These are phyloP conservation scores for Furcifer pardalis DNA, from an alignment of 2,797 vertebrate genomes.

Conservation along the genomic window DNA sequence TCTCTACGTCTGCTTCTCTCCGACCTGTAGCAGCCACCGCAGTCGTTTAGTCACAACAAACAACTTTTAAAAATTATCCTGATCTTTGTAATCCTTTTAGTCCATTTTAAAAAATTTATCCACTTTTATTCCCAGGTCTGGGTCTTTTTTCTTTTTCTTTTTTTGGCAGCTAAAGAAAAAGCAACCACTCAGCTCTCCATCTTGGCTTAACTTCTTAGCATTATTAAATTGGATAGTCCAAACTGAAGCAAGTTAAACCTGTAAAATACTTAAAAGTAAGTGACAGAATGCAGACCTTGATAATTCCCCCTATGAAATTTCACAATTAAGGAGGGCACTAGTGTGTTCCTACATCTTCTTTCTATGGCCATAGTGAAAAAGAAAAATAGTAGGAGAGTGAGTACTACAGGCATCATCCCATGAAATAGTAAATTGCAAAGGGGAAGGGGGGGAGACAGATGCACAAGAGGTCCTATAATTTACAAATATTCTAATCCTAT, in stretches of 20 bases:
- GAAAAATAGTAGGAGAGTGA: neutral
- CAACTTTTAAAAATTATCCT: too few species aligned
- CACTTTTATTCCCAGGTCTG: too few species aligned
- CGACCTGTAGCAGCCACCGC: too few species aligned
- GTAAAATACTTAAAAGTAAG: slow-evolving; percentile 1
- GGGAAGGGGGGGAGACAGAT: neutral
- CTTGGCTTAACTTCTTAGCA: neutral
- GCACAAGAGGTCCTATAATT: neutral
- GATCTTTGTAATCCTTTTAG: too few species aligned
- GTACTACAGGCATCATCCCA: neutral
- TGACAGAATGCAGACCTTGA: neutral
- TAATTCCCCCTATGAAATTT: neutral
- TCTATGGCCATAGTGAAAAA: neutral
- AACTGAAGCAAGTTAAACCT: neutral
- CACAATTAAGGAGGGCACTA: neutral
- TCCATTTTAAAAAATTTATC: too few species aligned
- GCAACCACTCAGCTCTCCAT: too few species aligned
- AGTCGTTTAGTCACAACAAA: too few species aligned
- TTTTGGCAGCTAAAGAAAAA: too few species aligned
- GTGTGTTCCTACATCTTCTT: neutral
- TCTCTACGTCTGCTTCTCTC: too few species aligned
- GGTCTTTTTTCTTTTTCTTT: too few species aligned
- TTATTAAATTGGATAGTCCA: neutral
- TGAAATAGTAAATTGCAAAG: neutral
- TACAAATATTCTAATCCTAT: neutral